Evolutionary conservation across 2,888 invertebrate species (phyloP), one percentile per base, ranked within the genome.

Genomic region (Patella ulyssiponensis): DNA sequence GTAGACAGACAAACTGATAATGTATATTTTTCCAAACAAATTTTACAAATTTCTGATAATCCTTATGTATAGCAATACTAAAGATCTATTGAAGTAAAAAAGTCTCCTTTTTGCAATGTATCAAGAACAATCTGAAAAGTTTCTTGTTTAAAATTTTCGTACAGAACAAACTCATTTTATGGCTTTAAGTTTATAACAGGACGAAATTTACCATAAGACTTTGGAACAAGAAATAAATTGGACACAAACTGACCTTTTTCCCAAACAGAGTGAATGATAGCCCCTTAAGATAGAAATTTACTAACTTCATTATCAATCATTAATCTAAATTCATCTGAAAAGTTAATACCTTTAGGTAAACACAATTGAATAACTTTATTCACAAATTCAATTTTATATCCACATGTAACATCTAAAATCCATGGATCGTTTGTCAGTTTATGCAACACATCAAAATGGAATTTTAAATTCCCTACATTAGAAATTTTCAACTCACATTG

Each of bases 1-100:
- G 80, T n/a, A 80, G 69, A 56, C 74, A 73, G 27, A 76, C 75
- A 64, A 77, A 79, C 23, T 77, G 15, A 71, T 69, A 76, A 51
- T 78, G 15, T 11, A 73, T 64, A 2, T 58, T 73, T 71, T 79
- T 75, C 80, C 80, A 80, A 27, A 27, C 27, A 27, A 27, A 27
- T 27, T 27, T 27, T 2, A 27, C 27, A 27, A 27, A 27, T 27
- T 27, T 27, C 27, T 27, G 27, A 27, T 27, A 27, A 2, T 27
- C 27, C 27, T 27, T 27, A 27, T 27, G 1, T 27, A 27, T 27
- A 27, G 27, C 2, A 27, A 27, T 27, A 27, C 27, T 27, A 58
- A n/a, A 58, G 58, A 58, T 58, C 58, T 14, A 58, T 58, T 58
- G 58, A 58, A 58, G 17, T n/a, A 58, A 58, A n/a, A 14, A 58